Conservation (phyloP, 2,797 vertebrate genomes). For the Sebastes glaucus region DNA sequence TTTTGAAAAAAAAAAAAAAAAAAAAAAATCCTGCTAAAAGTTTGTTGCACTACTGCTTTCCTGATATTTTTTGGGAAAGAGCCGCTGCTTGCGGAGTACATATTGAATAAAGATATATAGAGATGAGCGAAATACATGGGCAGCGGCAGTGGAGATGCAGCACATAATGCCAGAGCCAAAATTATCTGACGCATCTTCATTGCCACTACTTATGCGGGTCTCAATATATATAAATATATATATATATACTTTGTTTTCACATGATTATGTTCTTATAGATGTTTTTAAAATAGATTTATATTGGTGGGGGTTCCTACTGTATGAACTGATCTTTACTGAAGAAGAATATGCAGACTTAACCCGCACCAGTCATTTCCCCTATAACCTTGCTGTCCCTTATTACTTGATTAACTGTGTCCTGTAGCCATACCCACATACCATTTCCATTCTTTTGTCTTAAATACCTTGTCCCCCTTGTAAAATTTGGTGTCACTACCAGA, state of each 20-base stretch:
- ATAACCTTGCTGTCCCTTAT: conserved; percentile 32
- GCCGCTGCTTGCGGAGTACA: conserved; percentile 82
- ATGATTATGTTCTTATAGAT: conserved; percentile 84
- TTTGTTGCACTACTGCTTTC: conserved; percentile 98
- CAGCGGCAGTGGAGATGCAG: conserved; percentile 45
- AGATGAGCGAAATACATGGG: conserved; percentile 49
- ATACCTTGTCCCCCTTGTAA: not conserved
- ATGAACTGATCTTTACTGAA: conserved; percentile 76
- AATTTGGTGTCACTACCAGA: conserved; percentile 20
- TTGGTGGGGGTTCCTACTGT: conserved; percentile 59
- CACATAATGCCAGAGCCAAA: conserved; percentile 57
- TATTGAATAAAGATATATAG: conserved; percentile 47
- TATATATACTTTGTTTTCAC: conserved; percentile 79
- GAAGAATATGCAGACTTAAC: conserved; percentile 82
- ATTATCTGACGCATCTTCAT: conserved; percentile 54
- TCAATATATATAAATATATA: conserved; percentile 51
- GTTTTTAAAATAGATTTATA: conserved; percentile 92
- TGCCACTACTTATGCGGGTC: conserved; percentile 52
- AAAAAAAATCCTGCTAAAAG: conserved; percentile 80
- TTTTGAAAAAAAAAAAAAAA: conserved; percentile 48
- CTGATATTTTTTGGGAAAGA: conserved; percentile 84
- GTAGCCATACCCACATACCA: conserved; percentile 45
- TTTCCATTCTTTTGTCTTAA: conserved; percentile 37
- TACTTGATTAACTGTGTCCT: conserved; percentile 71
- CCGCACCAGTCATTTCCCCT: conserved; percentile 38